These are phyloP conservation scores for Planiliza haematocheilus DNA, from an alignment of 2,113 vertebrate genomes.

Conservation along the genomic window DNA sequence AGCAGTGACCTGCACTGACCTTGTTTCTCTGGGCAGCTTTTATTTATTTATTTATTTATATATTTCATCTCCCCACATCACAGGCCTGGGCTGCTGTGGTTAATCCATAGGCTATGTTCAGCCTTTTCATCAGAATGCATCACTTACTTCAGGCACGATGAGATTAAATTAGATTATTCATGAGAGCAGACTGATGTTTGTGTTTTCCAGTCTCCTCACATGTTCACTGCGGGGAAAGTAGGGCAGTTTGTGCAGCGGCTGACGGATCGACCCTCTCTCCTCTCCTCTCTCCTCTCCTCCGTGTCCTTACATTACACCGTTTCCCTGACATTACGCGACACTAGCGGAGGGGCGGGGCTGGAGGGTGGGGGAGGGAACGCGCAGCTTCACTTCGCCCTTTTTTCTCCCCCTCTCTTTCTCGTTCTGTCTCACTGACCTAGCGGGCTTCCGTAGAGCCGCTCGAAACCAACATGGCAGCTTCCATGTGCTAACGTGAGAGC, in stretches of 20 bases:
- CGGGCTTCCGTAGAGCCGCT: conserved; percentile 67
- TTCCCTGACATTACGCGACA: background rate
- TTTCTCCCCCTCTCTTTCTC: no score
- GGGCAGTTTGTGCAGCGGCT: conserved; percentile 33
- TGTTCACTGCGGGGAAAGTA: conserved; percentile 52
- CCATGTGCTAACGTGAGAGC: conserved; percentile 64
- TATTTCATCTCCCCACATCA: conserved; percentile 13
- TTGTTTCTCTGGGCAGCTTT: background rate
- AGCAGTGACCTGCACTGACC: conserved; percentile 25
- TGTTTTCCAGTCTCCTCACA: conserved; percentile 53
- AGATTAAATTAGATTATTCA: conserved; percentile 69
- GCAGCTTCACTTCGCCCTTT: background rate
- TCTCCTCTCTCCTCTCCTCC: conserved; percentile 65
- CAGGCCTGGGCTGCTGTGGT: background rate
- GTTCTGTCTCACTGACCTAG: background rate
- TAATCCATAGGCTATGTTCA: conserved; percentile 52
- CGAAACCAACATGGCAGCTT: conserved; percentile 80
- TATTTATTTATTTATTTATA: no score
- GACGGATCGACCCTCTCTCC: conserved; percentile 29
- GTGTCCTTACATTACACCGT: conserved; percentile 19
- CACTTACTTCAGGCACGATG: conserved; percentile 15
- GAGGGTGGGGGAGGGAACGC: background rate
- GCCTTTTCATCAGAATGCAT: conserved; percentile 45
- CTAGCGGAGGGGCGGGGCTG: background rate
- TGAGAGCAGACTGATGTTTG: conserved; percentile 37